Percentiles rank a stretch among this genome's conserved stretches.
Evolutionary conservation across 2,797 vertebrate species (phyloP).

Genomic region (Xenops minutus): DNA sequence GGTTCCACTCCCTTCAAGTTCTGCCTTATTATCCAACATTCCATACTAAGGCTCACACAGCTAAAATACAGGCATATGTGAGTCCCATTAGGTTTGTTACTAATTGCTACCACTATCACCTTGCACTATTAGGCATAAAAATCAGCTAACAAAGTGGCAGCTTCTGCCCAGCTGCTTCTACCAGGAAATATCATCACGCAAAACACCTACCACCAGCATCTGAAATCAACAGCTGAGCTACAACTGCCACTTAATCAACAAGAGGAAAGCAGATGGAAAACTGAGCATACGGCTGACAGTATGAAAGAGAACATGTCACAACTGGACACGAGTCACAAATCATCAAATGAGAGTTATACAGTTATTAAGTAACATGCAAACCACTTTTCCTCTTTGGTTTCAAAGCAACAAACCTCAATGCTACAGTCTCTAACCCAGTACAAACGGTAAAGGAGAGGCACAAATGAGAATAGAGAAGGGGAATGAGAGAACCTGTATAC

Average conservation of each 20-base stretch:
- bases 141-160: neutral
- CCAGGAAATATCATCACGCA: neutral
- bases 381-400: neutral
- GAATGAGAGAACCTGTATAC: neutral
- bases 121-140: neutral
- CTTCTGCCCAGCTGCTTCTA: neutral
- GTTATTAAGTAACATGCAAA: neutral
- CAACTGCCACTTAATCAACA: neutral
- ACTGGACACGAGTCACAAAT: neutral
- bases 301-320: neutral
- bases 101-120: neutral
- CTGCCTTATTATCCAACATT: neutral
- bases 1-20: neutral
- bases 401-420: neutral
- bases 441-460: neutral
- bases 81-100: neutral
- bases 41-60: neutral
- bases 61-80: neutral
- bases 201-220: neutral
- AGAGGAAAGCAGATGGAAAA: neutral
- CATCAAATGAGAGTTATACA: neutral
- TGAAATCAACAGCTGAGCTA: neutral
- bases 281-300: neutral
- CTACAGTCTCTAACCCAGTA: neutral
- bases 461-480: fast-evolving